phyloP scores from a whole-genome alignment of 2,797 vertebrate genomes.

The Eleutherodactylus coqui region DNA sequence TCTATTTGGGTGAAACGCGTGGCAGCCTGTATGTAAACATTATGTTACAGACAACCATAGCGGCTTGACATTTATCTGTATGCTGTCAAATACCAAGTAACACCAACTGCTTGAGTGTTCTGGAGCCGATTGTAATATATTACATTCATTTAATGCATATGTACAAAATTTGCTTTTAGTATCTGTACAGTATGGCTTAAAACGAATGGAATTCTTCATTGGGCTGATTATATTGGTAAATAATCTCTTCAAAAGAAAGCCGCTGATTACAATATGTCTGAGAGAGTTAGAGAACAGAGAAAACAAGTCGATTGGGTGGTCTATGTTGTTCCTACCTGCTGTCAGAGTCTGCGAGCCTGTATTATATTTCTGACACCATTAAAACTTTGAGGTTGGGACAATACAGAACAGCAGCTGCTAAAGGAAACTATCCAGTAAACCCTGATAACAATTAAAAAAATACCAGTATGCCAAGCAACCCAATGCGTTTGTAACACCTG shows the following conservation, averaged over 20 bases:
- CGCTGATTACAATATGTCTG: neutral
- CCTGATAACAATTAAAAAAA: constrained; percentile 51
- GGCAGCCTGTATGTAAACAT: constrained; percentile 40
- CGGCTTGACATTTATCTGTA: constrained; percentile 41
- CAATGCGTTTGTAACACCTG: constrained; percentile 53
- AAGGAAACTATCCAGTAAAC: constrained; percentile 39
- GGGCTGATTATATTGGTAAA: neutral
- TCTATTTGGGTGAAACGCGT: constrained; percentile 32
- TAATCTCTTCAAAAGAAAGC: neutral
- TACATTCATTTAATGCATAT: neutral
- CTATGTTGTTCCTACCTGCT: constrained; percentile 27
- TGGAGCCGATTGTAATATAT: constrained; percentile 18
- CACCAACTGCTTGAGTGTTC: constrained; percentile 35
- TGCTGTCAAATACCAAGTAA: constrained; percentile 41
- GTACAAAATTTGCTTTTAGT: neutral
- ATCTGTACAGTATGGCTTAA: neutral
- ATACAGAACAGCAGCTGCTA: constrained; percentile 52
- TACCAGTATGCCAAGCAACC: constrained; percentile 44
- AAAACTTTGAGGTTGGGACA: constrained; percentile 37
- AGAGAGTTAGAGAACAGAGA: neutral
- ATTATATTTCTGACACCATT: constrained; percentile 47
- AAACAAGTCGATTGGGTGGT: constrained; percentile 29
- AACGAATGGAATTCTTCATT: neutral
- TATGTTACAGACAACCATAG: constrained; percentile 32
- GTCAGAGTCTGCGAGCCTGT: constrained; percentile 33